Evolutionary conservation across 2,113 vertebrate genomes (phyloP).

Genomic region (Galemys pyrenaicus): DNA sequence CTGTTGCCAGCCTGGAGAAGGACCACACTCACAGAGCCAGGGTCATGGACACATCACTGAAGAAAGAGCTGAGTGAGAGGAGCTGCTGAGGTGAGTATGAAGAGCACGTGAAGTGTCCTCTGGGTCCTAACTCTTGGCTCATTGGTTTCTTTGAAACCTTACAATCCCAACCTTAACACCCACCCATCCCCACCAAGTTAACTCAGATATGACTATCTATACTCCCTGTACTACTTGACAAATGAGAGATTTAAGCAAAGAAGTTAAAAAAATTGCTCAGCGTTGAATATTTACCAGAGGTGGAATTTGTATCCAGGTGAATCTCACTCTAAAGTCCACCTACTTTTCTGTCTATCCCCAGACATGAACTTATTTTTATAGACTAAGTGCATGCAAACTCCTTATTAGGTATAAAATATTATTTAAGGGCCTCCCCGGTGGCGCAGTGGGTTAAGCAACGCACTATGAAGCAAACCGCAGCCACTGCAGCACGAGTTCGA

Average conservation of each 20-base stretch:
- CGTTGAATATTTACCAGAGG: neutral
- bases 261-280: neutral
- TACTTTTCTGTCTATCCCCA: neutral
- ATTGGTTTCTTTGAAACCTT: neutral
- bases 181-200: neutral
- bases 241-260: slow-evolving; percentile 46
- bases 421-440: too few relatives aligned
- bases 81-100: neutral
- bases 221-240: neutral
- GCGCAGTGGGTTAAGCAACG: too few relatives aligned
- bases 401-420: neutral
- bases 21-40: neutral
- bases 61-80: neutral
- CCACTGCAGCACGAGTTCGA: too few relatives aligned
- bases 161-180: neutral
- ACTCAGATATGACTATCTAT: neutral
- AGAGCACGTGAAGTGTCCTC: neutral
- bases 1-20: neutral
- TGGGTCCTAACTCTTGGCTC: neutral
- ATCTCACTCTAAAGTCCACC: neutral
- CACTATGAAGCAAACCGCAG: too few relatives aligned
- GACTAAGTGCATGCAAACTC: neutral
- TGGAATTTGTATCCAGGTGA: neutral
- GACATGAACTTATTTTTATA: slow-evolving; percentile 57
- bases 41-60: neutral